Base-by-base conservation (phyloP, 2,113 vertebrate genomes). In the Cnemophilus loriae region DNA sequence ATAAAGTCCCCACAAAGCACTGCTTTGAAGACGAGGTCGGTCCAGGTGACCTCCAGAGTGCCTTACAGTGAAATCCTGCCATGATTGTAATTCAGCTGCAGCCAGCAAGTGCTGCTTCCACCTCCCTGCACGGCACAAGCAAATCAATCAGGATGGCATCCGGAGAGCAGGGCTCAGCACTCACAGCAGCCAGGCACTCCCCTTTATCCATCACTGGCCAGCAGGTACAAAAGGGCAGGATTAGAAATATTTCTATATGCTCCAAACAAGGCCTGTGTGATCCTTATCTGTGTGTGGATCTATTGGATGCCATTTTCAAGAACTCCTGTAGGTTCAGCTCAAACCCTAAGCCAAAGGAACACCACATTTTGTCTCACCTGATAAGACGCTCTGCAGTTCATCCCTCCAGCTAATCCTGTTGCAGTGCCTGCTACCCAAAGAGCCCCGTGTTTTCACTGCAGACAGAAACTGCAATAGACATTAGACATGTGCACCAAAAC, bases 11-110 rank as follows among this genome's bases (percentile, higher is more conserved):
- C 60, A 47, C 8, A 33, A 83, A 88, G 59, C n/a, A 30, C 39
- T 39, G 39, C 68, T 81, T 22, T 22, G 68, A 39, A 42, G 59
- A 86, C 35, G 33, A 90, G 26, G 50, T 32, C 63, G 83, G 52
- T 74, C 63, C 89, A 33, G 47, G 42, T 77, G 79, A 93, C 94
- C 86, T 94, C 90, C 92, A 92, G 88, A 71, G 55, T 74, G 64
- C 46, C 71, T 82, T 33, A 63, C 56, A 18, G 55, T 9, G 68
- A 80, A 77, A 90, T 28, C 46, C 55, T 55, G n/a, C 5, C 0
- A 22, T 33, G 77, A 88, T 64, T 90, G 84, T 91, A 71, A 91
- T 87, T 95, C 91, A 89, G 91, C 86, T 77, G 91, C 91, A 81
- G 89, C 75, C 87, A 82, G 82, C 74, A 49, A 93, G 39, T 3